Conservation (phyloP, 2,797 vertebrate species). For the Tangara arthus region DNA sequence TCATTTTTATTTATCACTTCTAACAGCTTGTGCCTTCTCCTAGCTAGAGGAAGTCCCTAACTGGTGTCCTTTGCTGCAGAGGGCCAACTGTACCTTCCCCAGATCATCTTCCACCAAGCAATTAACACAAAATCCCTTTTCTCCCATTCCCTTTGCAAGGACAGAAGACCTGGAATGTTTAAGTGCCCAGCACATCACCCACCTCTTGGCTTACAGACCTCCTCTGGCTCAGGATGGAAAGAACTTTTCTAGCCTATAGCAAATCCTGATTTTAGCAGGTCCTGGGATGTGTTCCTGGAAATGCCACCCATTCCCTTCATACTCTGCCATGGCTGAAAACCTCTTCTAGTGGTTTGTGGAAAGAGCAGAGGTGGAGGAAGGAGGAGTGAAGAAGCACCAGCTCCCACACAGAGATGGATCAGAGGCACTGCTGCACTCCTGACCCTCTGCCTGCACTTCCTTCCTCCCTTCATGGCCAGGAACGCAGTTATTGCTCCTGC, state of each 20-base stretch:
- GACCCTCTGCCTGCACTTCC: neutral
- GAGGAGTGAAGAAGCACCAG: neutral
- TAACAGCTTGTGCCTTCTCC: neutral
- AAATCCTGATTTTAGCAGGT: neutral
- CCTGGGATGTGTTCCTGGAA: neutral
- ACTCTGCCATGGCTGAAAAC: neutral
- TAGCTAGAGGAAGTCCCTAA: neutral
- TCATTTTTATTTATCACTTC: neutral
- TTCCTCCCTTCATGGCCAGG: neutral
- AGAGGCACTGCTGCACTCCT: neutral
- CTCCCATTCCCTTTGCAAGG: neutral
- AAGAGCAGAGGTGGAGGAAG: neutral
- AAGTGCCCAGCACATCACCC: neutral
- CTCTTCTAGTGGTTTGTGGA: neutral
- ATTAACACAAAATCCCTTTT: neutral
- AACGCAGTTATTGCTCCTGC: neutral
- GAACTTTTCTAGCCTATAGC: neutral
- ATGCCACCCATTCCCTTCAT: neutral
- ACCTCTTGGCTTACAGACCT: neutral
- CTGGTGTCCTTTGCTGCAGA: neutral
- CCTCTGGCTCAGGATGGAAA: neutral
- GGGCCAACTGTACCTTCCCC: neutral
- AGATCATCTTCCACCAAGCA: neutral
- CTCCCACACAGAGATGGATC: neutral
- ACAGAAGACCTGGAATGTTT: neutral